Evolutionary conservation across 2,888 invertebrate genomes (phyloP), one percentile per base, ranked within the genome.

Genomic region (Andrena praecox): DNA sequence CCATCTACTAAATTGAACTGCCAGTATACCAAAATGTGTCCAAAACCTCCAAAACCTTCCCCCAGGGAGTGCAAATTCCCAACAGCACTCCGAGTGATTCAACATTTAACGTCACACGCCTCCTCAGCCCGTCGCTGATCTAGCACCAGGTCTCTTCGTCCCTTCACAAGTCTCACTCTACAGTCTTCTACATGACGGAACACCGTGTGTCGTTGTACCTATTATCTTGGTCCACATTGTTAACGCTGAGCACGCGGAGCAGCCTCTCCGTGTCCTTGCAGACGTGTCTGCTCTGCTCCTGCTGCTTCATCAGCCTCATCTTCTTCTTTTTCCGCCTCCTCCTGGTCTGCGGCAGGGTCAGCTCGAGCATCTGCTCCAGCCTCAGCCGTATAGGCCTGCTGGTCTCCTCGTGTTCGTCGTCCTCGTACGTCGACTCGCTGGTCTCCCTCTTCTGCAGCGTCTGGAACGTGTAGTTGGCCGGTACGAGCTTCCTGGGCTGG

Each of bases 151-250:
- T 52, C 72, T 42, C 42, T 73, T 35, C 52, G 56, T 42, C 52
- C 56, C 66, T 31, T 64, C 60, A 59, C 67, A 50, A 59, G 56
- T n/a, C 59, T 27, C 69, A 31, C 66, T 67, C 63, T 35, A 56
- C 10, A 74, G 66, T 82, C 77, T 85, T 85, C 88, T 92, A 94
- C 93, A 94, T 93, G 86, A 94, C 89, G 79, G 92, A 92, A 90
- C 93, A 94, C 84, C 93, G 91, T 89, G 92, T 91, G 83, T 92
- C 91, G 88, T 92, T 92, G 91, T 93, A 93, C 90, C 91, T 91
- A 91, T 90, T 90, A 89, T 93, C 91, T 93, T 93, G 94, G 93
- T 94, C 93, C 93, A 93, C 93, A 89, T 92, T 93, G 86, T 93
- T 93, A 76, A 92, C 91, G 91, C 92, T 93, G 89, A 93, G 90